Evolutionary conservation across 2,888 invertebrate species (phyloP).

Genomic region (Trichogramma evanescens): DNA sequence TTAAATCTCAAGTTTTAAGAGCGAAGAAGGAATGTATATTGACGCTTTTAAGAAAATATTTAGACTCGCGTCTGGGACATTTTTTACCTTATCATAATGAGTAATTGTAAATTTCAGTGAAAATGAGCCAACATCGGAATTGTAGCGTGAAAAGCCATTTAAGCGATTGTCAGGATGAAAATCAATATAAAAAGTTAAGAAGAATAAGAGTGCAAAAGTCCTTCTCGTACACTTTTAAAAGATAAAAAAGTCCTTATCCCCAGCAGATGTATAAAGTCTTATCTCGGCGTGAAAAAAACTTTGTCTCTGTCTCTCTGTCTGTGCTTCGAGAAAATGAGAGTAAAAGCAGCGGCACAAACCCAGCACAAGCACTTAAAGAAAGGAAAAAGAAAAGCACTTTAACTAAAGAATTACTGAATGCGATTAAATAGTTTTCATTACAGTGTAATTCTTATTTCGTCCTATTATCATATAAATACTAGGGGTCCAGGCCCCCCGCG

Average conservation of each 20-base stretch:
- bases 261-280: conserved; percentile 20
- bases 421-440: too few species aligned
- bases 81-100: not conserved
- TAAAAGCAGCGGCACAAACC: too few species aligned
- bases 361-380: conserved; percentile 5
- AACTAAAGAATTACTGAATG: too few species aligned
- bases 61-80: not conserved
- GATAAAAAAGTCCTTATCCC: conserved; percentile 21
- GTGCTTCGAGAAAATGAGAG: too few species aligned
- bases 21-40: not conserved
- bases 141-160: not conserved
- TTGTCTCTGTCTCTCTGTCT: conserved; percentile 4
- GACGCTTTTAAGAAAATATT: not conserved
- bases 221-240: conserved; percentile 12
- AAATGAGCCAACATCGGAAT: not conserved
- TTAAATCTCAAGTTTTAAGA: too few species aligned
- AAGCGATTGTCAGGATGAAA: conserved; percentile 4
- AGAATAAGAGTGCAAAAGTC: conserved; percentile 2
- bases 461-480: too few species aligned
- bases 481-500: too few species aligned
- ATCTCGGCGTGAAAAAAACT: conserved; percentile 18
- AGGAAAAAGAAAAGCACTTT: too few species aligned
- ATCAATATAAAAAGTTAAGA: conserved; percentile 7
- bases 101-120: not conserved
- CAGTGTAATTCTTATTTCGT: too few species aligned